Percentiles rank a stretch among this genome's conserved stretches.
Conservation (phyloP, 2,888 invertebrate species). For the Liopterus haemorrhoidalis region DNA sequence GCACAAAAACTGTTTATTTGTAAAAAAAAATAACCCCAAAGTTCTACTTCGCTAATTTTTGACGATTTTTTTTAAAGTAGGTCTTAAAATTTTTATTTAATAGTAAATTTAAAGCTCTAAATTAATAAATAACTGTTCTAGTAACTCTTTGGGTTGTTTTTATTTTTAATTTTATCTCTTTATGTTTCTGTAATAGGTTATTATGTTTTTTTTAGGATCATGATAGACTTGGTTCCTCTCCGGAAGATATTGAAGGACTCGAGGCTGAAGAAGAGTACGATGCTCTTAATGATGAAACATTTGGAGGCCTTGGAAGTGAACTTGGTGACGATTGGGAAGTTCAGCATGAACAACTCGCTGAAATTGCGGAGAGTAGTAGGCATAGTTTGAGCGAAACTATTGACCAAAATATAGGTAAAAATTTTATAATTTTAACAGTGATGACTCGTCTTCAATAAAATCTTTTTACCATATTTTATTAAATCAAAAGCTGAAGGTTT, state of each 20-base stretch:
- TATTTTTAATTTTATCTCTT: conserved; percentile 4
- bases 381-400: no score
- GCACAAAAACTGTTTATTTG: no score
- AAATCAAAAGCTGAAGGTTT: no score
- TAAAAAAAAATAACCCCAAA: no score
- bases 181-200: conserved; percentile 24
- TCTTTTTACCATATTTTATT: no score
- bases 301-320: conserved; percentile 66
- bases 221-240: conserved; percentile 42
- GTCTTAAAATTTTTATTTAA: background rate
- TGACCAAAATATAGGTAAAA: no score
- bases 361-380: conserved; percentile 51
- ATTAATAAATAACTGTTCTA: background rate
- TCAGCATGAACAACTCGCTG: conserved; percentile 63
- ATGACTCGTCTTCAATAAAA: no score
- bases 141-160: background rate
- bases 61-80: conserved; percentile 10
- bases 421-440: no score
- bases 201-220: conserved; percentile 33
- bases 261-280: conserved; percentile 76
- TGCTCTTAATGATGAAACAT: conserved; percentile 88
- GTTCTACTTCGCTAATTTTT: background rate
- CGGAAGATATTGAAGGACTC: conserved; percentile 56
- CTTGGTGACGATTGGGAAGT: conserved; percentile 63
- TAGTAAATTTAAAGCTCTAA: background rate